phyloP scores from a whole-genome alignment of 2,797 vertebrate species.

The Calcarius lapponicus region DNA sequence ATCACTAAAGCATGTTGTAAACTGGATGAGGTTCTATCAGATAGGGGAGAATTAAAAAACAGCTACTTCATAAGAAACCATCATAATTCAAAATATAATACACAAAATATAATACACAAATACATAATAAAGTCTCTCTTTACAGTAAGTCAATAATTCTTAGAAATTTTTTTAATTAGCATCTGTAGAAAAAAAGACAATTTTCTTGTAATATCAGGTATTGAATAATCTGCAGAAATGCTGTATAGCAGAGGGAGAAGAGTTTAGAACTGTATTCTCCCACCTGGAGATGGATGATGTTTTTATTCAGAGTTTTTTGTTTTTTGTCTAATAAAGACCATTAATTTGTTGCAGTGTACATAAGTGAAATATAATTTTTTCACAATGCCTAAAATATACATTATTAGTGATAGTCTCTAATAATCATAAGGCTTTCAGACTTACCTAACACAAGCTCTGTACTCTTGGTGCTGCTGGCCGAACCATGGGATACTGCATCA shows the following conservation, averaged over 20 bases:
- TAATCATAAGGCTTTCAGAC: slow-evolving; percentile 15
- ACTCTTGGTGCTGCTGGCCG: slow-evolving; percentile 89
- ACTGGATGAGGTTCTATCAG: neutral
- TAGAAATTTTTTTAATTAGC: neutral
- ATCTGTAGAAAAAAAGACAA: neutral
- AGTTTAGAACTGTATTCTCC: neutral
- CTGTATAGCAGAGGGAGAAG: neutral
- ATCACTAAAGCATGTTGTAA: neutral
- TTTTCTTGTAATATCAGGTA: neutral
- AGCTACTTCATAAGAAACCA: neutral
- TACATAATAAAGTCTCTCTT: neutral
- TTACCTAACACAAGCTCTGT: slow-evolving; percentile 91
- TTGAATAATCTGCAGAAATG: neutral
- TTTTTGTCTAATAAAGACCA: neutral
- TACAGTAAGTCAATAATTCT: neutral
- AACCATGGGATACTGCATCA: slow-evolving; percentile 91
- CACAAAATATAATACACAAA: neutral
- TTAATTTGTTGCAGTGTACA: neutral
- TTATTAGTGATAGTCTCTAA: neutral
- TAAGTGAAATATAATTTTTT: neutral
- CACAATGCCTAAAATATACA: neutral
- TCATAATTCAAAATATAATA: neutral
- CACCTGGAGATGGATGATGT: neutral
- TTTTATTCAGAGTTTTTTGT: neutral
- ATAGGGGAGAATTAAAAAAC: neutral